phyloP scores from a whole-genome alignment of 2,113 vertebrate species.

The Gopherus evgoodei region DNA sequence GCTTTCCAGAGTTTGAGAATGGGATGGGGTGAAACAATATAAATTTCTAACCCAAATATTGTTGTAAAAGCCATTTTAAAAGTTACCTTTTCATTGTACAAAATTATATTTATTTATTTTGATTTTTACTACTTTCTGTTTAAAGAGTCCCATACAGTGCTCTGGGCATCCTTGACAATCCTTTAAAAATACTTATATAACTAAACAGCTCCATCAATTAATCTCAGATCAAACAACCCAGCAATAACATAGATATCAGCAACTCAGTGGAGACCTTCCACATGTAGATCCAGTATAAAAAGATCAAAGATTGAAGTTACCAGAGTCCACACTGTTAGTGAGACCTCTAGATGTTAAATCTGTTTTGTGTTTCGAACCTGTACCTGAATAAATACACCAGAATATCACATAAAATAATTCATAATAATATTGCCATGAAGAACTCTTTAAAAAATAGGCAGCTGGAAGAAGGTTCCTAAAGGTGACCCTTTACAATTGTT shows the following conservation, averaged over 20 bases:
- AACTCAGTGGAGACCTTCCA: neutral
- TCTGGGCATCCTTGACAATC: accelerated
- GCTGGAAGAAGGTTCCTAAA: conserved; percentile 62
- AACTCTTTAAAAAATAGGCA: conserved; percentile 49
- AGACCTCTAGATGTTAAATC: neutral
- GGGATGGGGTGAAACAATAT: neutral
- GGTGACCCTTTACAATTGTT: conserved; percentile 57
- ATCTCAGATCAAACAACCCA: neutral
- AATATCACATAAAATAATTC: conserved; percentile 48
- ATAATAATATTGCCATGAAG: conserved; percentile 27
- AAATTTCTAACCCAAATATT: neutral
- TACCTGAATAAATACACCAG: conserved; percentile 46
- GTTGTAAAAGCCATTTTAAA: neutral
- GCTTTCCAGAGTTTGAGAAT: neutral
- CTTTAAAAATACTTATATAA: neutral
- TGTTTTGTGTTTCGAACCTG: neutral
- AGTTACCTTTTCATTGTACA: conserved; percentile 27
- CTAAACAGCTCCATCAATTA: neutral
- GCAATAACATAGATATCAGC: neutral
- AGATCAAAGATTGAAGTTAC: conserved; percentile 28
- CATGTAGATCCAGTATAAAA: accelerated
- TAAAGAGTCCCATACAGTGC: accelerated
- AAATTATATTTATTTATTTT: neutral
- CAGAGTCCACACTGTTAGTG: neutral
- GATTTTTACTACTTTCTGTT: neutral